Base-by-base conservation (phyloP, 2,888 invertebrate species). In the Drosophila multiciliata region DNA sequence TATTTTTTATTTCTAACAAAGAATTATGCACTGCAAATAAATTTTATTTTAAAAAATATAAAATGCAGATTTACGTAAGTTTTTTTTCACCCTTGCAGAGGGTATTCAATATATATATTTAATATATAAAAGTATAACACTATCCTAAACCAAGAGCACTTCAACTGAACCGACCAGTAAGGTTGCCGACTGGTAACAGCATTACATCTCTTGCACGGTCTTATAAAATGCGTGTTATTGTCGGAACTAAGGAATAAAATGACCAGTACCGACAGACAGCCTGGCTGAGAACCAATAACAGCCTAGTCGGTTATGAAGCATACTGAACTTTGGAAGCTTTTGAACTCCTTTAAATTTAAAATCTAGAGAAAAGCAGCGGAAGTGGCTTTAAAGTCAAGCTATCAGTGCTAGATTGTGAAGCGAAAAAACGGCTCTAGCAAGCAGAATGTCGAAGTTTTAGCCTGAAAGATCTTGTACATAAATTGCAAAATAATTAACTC, bases 11-110 rank as follows among this genome's bases (percentile, higher is more conserved):
- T 29, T 60, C 63, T 62, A 64, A 67, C 48, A 59, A 70, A 50
- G 49, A 53, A 73, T 57, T 49, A 66, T 67, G 66, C 70, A 59
- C 57, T 48, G 59, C 45, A 42, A 40, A 29, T 61, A 59, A 50
- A 55, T 54, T 54, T 57, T 70, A 36, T 50, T 73, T 54, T 45
- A 36, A 54, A 50, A 66, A 64, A 59, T 66, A 17, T 45, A n/a
- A 55, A 67, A 68, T 45, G 45, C 58, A 36, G 33, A 64, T 23
- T 12, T 17, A 2, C 17, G 20, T 29, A 29, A 33, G 55, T n/a
- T 36, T 15, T 54, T 38, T 35, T 40, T 55, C 55, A n/a, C 32
- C 60, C 63, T 48, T 63, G 63, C 63, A 63, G 35, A 59, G 8
- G 35, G 7, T 29, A 59, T 58, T 20, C 29, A 58, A n/a, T 36